Base-by-base conservation (phyloP, 2,797 vertebrate genomes). In the Philypnodon macrostomus region DNA sequence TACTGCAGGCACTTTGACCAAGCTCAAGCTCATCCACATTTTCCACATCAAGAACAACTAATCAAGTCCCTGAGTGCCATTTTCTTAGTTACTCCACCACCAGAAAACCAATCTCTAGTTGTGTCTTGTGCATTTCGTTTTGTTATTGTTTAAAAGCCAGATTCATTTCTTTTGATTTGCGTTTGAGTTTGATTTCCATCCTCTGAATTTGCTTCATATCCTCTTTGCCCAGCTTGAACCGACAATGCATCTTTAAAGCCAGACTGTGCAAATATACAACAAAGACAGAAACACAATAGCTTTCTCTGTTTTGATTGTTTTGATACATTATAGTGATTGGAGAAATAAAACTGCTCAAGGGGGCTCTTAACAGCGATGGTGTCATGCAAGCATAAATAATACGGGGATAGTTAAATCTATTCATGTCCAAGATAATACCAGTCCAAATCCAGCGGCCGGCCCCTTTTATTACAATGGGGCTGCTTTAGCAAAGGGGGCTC, bases 391-490 rank as follows among this genome's bases (percentile, higher is more conserved):
- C 62, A 51, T 70, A 72, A 66, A 75, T 70, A 62, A 64, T 66
- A 34, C 2, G 15, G 58, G 44, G 30, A 67, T 36, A 47, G 45
- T 52, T 80, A 58, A 42, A 56, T 41, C 58, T 41, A 45, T 68
- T 58, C 16, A 56, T n/a, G n/a, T n/a, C n/a, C n/a, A n/a, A n/a
- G 54, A 58, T 70, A 67, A 73, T 66, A 73, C 27, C 63, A 66
- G 68, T 70, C 68, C 61, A 23, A 67, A 63, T 47, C 17, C 37
- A 47, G 45, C 50, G 32, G 61, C 42, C 21, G 48, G 46, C 56
- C 48, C 35, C 45, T 34, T n/a, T 34, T 34, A 40, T 57, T 33
- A 61, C 64, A 73, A 57, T 63, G 37, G 34, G n/a, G 17, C 54
- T 56, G 32, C 66, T 46, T 40, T 13, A 58, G 64, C 74, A 56